Percentiles rank a stretch among this genome's conserved stretches.
Conservation (phyloP, 2,888 invertebrate genomes). For the Amiota mariae region DNA sequence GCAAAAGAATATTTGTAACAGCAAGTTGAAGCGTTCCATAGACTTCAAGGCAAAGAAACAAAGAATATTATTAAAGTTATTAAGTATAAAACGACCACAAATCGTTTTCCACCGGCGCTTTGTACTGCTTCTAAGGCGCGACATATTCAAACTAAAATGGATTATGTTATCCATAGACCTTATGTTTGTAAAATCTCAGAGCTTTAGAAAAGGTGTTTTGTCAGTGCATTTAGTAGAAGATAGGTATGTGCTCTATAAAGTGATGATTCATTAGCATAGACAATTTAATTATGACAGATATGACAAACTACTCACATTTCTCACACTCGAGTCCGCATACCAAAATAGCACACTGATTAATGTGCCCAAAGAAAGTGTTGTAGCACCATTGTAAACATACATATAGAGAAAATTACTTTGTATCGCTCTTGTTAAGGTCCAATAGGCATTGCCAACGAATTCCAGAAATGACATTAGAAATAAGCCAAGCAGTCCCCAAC, state of each 20-base stretch:
- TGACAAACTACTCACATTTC: conserved; percentile 66
- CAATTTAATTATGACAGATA: neutral
- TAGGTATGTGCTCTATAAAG: too few relatives aligned
- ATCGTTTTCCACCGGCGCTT: neutral
- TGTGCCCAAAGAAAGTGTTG: conserved; percentile 48
- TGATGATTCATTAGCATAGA: neutral
- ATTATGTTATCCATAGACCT: too few relatives aligned
- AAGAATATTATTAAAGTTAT: conserved; percentile 33
- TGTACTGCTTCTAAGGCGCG: neutral
- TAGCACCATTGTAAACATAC: conserved; percentile 52
- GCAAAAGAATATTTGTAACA: conserved; percentile 35
- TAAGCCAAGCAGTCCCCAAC: conserved; percentile 69
- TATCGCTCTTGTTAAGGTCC: conserved; percentile 56
- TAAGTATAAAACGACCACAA: neutral
- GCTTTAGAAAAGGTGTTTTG: neutral
- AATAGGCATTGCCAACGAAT: conserved; percentile 69
- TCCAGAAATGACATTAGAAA: conserved; percentile 65
- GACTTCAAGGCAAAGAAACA: conserved; percentile 41
- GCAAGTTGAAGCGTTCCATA: conserved; percentile 20
- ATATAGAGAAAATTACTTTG: conserved; percentile 26
- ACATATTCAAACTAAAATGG: neutral
- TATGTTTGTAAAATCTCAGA: neutral
- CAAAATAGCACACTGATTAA: conserved; percentile 56
- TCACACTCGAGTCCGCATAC: conserved; percentile 56
- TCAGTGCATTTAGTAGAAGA: too few relatives aligned